A percentile compares a stretch with the other conserved stretches of the same genome.
Evolutionary conservation across 2,888 invertebrate species (phyloP).

Genomic region (Ennomos erosarius): DNA sequence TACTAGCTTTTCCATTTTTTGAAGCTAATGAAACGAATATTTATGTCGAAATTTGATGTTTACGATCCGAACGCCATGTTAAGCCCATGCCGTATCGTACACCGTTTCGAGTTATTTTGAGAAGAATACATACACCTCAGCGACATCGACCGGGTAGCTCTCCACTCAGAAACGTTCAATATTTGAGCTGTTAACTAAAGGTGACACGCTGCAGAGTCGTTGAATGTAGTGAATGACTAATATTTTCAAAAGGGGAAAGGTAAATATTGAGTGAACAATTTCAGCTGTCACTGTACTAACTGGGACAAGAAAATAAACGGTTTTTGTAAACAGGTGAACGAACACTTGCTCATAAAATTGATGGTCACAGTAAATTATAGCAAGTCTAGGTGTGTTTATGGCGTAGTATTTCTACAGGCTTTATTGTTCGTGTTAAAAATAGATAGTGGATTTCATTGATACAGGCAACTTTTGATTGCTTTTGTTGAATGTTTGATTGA

Average conservation of each 20-base stretch:
- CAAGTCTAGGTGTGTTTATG: too few species aligned
- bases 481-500: too few species aligned
- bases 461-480: too few species aligned
- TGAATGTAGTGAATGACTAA: slow-evolving; percentile 20
- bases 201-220: slow-evolving; percentile 24
- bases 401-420: too few species aligned
- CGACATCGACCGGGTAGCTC: slow-evolving; percentile 9
- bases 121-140: background rate
- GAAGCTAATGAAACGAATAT: too few species aligned
- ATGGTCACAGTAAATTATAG: background rate
- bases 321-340: slow-evolving; percentile 11
- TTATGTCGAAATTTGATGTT: too few species aligned
- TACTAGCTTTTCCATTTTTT: too few species aligned
- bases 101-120: too few species aligned
- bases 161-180: slow-evolving; percentile 13
- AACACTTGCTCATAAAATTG: slow-evolving; percentile 1
- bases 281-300: slow-evolving; percentile 20
- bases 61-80: too few species aligned
- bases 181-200: slow-evolving; percentile 21
- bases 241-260: slow-evolving; percentile 18
- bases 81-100: too few species aligned
- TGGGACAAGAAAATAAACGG: slow-evolving; percentile 15
- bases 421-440: too few species aligned
- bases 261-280: slow-evolving; percentile 25
- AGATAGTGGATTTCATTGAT: too few species aligned